Base-by-base conservation (phyloP, 1,140 invertebrate genomes). In the Saccostrea glomerata region DNA sequence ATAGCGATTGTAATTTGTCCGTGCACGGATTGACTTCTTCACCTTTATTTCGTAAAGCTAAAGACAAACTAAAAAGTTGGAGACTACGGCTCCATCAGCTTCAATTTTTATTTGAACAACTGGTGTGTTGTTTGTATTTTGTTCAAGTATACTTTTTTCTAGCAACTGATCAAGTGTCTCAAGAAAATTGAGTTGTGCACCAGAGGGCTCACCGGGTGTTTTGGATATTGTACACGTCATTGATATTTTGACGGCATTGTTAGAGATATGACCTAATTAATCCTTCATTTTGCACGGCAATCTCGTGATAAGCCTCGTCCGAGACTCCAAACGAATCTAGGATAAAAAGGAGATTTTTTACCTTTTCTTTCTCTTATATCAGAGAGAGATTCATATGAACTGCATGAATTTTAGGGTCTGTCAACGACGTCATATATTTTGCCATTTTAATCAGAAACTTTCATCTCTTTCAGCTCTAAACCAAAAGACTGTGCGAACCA, bases 51-150 rank as follows among this genome's bases (percentile, higher is more conserved):
- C 85, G 30, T 13, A 88, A 25, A 13, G 87, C 83, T 23, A 88
- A 7, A 5, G 83, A 85, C 15, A 85, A 88, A 85, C 23, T 56
- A 85, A 12, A 84, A 85, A 13, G 85, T 36, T 40, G 84, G 66
- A 9, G 87, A 88, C 13, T 85, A 82, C 85, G n/a, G 84, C 87
- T 0, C 87, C 83, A 85, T 88, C 87, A 56, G 87, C 84, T 1
- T 84, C 87, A n/a, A 85, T 30, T 55, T 88, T 88, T 0, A 88
- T 23, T 60, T 30, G 85, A 36, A 36, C 30, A 36, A 36, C 11
- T 12, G 77, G 17, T 25, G 23, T 13, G 23, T 6, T 40, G 4
- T 20, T 30, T 13, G 60, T 63, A 77, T 23, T 40, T 15, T 17
- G 12, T 11, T 60, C 13, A 17, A 40, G 13, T 7, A 9, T 60